These are phyloP conservation scores for Athrips mouffetella DNA, from an alignment of 2,888 invertebrate species.

Conservation along the genomic window DNA sequence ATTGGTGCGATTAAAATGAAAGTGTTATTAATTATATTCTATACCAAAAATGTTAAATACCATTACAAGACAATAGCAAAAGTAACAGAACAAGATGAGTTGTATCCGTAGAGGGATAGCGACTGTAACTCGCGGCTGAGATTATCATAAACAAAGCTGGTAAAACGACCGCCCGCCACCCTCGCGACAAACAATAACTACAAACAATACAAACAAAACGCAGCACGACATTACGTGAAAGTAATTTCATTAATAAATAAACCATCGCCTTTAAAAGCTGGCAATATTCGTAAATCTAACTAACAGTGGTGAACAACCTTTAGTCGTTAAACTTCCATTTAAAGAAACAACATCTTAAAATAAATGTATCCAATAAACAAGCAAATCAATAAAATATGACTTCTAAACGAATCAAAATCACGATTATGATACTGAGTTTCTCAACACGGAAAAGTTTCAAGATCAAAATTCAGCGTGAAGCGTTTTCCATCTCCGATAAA, in stretches of 20 bases:
- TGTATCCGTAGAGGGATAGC: constrained; percentile 35
- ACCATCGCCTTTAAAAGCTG: not conserved
- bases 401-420: not conserved
- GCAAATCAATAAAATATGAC: not conserved
- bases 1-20: constrained; percentile 17
- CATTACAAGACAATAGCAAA: constrained; percentile 34
- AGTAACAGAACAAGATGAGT: constrained; percentile 36
- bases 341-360: not conserved
- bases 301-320: not conserved
- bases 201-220: constrained; percentile 7
- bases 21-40: constrained; percentile 24
- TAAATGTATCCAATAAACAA: not conserved
- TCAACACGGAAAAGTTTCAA: not conserved
- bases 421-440: not conserved
- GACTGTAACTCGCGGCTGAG: constrained; percentile 31
- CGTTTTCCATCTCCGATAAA: constrained; percentile 20
- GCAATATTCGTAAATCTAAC: constrained; percentile 5
- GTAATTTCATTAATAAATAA: constrained; percentile 11
- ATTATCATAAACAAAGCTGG: constrained; percentile 35
- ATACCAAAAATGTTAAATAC: constrained; percentile 24
- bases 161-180: constrained; percentile 14
- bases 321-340: not conserved
- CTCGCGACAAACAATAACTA: constrained; percentile 14
- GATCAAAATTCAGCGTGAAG: constrained; percentile 4
- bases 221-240: constrained; percentile 9